Evolutionary conservation across 2,113 vertebrate genomes (phyloP).

Genomic region (Protomyctophum bolini): DNA sequence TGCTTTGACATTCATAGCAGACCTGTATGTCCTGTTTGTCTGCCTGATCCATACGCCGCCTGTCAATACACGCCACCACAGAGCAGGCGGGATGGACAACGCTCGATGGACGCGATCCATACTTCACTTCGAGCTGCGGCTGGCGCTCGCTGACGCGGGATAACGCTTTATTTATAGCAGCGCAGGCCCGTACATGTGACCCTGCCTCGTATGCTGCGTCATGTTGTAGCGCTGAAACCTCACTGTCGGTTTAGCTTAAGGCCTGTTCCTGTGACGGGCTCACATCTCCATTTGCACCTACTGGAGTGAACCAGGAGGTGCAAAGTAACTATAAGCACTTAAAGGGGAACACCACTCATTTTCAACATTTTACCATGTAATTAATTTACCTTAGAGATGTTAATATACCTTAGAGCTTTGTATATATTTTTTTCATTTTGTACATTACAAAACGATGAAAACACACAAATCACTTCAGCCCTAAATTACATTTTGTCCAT

Average conservation of each 20-base stretch:
- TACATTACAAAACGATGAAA: too few relatives aligned
- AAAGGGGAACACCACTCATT: too few relatives aligned
- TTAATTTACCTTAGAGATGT: too few relatives aligned
- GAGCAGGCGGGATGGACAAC: slow-evolving; percentile 14
- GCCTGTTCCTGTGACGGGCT: not conserved
- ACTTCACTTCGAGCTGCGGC: not conserved
- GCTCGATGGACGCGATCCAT: slow-evolving; percentile 22
- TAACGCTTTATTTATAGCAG: slow-evolving; percentile 32
- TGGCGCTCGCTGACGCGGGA: not conserved
- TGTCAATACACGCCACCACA: slow-evolving; percentile 41
- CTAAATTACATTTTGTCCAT: too few relatives aligned
- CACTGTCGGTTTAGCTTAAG: not conserved
- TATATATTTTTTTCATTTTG: too few relatives aligned
- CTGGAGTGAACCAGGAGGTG: too few relatives aligned
- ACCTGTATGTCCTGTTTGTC: slow-evolving; percentile 50
- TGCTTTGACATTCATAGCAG: slow-evolving; percentile 61
- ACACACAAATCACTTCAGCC: too few relatives aligned
- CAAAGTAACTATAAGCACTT: too few relatives aligned
- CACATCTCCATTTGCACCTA: too few relatives aligned
- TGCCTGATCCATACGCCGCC: slow-evolving; percentile 49
- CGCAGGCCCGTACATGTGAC: slow-evolving; percentile 16
- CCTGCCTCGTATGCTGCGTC: not conserved
- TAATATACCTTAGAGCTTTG: too few relatives aligned
- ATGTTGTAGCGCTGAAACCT: too few relatives aligned
- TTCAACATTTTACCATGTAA: too few relatives aligned